phyloP scores from a whole-genome alignment of 2,888 invertebrate genomes.

The Orchesellides sinensis region DNA sequence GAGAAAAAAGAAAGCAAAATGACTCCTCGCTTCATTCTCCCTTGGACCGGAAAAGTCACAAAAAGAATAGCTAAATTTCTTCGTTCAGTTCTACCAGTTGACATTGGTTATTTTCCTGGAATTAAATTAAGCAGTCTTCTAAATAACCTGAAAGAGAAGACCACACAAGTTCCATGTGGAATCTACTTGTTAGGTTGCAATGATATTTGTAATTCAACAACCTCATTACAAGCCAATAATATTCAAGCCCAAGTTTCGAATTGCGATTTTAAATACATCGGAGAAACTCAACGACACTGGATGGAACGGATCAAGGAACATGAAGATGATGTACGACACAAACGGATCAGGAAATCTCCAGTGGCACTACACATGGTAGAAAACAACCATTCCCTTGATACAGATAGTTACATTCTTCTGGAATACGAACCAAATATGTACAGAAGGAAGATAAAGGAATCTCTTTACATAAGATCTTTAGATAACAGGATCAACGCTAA shows the following conservation, averaged over 20 bases:
- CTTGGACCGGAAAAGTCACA: slow-evolving; percentile 12
- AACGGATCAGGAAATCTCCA: neutral
- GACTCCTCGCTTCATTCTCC: slow-evolving; percentile 6
- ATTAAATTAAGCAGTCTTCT: neutral
- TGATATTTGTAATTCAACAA: neutral
- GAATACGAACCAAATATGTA: neutral
- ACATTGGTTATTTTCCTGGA: slow-evolving; percentile 23
- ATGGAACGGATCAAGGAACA: neutral
- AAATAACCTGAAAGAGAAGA: slow-evolving; percentile 4
- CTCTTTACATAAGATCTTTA: neutral
- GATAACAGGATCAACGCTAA: neutral
- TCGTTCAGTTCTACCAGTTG: neutral
- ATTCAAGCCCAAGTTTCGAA: too few species aligned
- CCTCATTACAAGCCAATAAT: too few species aligned
- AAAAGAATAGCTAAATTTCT: neutral
- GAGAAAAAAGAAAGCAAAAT: neutral
- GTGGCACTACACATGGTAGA: neutral
- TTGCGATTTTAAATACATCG: neutral
- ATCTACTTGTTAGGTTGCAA: neutral
- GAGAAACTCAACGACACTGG: neutral
- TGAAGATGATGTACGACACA: neutral
- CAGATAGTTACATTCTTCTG: neutral
- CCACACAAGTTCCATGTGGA: neutral
- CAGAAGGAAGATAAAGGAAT: neutral
- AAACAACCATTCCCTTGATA: neutral